These are phyloP conservation scores for Paradisaea rubra DNA, from an alignment of 2,113 vertebrate genomes.

Conservation along the genomic window DNA sequence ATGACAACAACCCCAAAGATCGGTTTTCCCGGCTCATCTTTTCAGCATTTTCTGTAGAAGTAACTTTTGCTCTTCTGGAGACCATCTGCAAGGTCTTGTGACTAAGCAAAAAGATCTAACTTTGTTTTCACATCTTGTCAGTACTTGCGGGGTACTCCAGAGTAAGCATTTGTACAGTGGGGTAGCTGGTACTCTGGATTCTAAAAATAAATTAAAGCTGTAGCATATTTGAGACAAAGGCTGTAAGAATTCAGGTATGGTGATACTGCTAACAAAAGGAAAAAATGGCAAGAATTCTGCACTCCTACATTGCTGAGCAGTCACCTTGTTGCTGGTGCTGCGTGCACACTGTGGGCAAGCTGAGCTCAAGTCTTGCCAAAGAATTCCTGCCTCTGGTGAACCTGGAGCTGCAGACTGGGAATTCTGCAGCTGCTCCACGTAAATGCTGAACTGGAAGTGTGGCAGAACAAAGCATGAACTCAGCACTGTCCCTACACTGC, in stretches of 20 bases:
- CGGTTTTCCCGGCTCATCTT: not conserved
- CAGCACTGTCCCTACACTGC: not conserved
- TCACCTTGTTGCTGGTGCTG: not conserved
- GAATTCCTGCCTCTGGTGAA: not conserved
- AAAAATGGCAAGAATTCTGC: not conserved
- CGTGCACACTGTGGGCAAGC: accelerated
- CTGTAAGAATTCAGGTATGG: not conserved
- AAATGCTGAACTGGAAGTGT: not conserved
- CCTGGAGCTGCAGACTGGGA: not conserved
- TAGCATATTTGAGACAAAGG: not conserved
- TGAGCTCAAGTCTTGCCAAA: not conserved
- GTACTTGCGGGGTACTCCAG: not conserved
- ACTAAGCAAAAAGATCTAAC: not conserved
- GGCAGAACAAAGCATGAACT: not conserved
- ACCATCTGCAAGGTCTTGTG: not conserved
- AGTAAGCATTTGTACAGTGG: not conserved
- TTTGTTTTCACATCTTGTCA: not conserved
- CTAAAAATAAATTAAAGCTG: not conserved
- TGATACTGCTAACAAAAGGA: not conserved
- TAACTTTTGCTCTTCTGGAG: not conserved
- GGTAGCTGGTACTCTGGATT: not conserved
- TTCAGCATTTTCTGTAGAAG: not conserved
- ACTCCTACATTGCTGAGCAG: not conserved
- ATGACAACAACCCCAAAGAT: not conserved
- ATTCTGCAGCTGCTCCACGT: not conserved